Conservation (phyloP, 2,113 vertebrate genomes). For the Desmodus rotundus region DNA sequence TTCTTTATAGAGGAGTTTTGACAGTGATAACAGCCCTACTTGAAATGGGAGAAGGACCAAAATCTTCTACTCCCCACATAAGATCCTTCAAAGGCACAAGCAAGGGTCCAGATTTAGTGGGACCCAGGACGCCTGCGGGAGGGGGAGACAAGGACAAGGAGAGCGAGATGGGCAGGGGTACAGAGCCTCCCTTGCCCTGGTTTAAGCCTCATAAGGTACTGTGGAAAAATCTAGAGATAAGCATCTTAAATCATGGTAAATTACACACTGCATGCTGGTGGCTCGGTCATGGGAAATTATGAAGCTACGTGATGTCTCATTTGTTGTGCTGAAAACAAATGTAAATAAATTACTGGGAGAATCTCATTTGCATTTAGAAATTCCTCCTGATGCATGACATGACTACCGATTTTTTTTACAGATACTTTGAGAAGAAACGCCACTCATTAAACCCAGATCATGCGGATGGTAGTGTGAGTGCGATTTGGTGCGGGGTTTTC, state of each 20-base stretch:
- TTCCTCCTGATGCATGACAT: constrained; percentile 82
- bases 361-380: constrained; percentile 88
- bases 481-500: constrained; percentile 23
- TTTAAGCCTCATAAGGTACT: constrained; percentile 75
- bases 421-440: constrained; percentile 79
- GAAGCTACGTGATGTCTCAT: constrained; percentile 88
- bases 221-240: constrained; percentile 81
- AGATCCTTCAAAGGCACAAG: neutral
- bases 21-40: neutral
- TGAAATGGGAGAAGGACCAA: neutral
- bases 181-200: constrained; percentile 42
- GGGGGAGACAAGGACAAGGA: neutral
- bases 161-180: constrained; percentile 39
- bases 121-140: neutral
- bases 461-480: neutral
- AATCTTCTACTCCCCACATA: neutral
- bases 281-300: constrained; percentile 88
- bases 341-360: constrained; percentile 88
- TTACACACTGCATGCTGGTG: constrained; percentile 85
- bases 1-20: neutral
- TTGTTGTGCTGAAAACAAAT: constrained; percentile 90
- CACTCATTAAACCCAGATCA: constrained; percentile 77
- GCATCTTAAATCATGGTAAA: constrained; percentile 86
- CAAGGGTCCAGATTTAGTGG: neutral
- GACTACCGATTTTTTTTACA: constrained; percentile 80